Base-by-base conservation (phyloP, 1,140 invertebrate genomes). In the Scaptomyza pallida region DNA sequence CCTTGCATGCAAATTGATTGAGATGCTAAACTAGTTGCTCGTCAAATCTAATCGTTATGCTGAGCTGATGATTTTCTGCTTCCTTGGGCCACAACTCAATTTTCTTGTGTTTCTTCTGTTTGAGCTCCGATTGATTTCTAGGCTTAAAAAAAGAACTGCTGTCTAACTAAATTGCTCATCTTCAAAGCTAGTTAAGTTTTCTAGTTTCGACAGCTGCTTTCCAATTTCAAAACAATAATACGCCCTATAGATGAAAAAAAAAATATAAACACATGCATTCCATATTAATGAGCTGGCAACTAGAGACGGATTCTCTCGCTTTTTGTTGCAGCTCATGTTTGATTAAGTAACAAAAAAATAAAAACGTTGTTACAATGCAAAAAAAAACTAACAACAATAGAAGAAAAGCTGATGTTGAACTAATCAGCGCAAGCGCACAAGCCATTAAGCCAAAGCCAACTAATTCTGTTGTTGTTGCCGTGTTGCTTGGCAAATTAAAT, bases 321-420 rank as follows among this genome's bases (percentile, higher is more conserved):
- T n/a, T 15, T 79, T 76, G 59, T 54, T 26, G 57, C 78, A 67
- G 19, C 21, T 73, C 54, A 63, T 71, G 69, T 67, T 73, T 30
- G 72, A 85, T 85, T 72, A 81, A 85, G 82, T 77, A 85, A 85
- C 86, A 85, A 85, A 85, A 85, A 86, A 80, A 64, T 12, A 85
- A 85, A 86, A 80, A 64, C 8, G 61, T 61, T 77, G 19, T 54
- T 56, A 71, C 85, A 85, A 72, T 75, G 75, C 79, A 78, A 75
- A 40, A 30, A 60, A 60, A 76, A 83, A 83, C 63, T 64, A 51
- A n/a, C 54, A 71, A 64, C 51, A 64, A 71, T 71, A 10, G 68
- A 40, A 52, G 52, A 64, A 65, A 65, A 57, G 16, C 59, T 65
- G 68, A 37, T 64, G 60, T 70, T 44, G 13, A 64, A 50, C 51